These are phyloP conservation scores for Drosophila seguyi DNA, from an alignment of 1,140 invertebrate species.

Conservation along the genomic window DNA sequence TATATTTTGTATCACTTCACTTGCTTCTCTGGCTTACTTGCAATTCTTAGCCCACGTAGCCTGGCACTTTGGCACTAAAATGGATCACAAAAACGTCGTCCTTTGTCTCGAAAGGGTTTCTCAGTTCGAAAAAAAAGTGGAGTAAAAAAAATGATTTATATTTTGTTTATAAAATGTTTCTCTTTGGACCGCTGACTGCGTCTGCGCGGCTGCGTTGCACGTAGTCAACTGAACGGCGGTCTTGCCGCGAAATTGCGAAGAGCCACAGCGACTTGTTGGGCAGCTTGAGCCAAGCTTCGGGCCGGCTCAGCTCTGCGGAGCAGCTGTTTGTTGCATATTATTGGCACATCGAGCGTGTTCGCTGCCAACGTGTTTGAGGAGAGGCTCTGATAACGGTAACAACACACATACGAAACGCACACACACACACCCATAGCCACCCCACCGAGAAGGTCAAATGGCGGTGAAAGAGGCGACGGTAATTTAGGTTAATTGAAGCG, in stretches of 20 bases:
- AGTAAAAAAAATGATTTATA: slow-evolving; percentile 9
- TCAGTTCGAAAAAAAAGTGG: slow-evolving; percentile 2
- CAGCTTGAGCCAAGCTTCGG: neutral
- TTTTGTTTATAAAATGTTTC: slow-evolving; percentile 11
- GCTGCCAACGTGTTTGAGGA: slow-evolving; percentile 67
- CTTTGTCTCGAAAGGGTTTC: slow-evolving; percentile 10
- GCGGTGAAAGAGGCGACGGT: neutral
- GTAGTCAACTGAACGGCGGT: slow-evolving; percentile 71
- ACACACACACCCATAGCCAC: neutral
- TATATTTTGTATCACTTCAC: slow-evolving; percentile 25
- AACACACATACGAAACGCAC: neutral
- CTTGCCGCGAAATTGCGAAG: slow-evolving; percentile 70
- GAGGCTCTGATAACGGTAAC: slow-evolving; percentile 64
- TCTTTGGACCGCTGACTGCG: slow-evolving; percentile 50
- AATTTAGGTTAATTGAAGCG: slow-evolving; percentile 20
- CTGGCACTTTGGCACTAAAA: slow-evolving; percentile 48
- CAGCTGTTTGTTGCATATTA: slow-evolving; percentile 79
- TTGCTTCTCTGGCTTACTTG: slow-evolving; percentile 46
- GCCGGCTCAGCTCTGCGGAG: neutral
- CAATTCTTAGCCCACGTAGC: slow-evolving; percentile 40
- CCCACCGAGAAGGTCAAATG: slow-evolving; percentile 39
- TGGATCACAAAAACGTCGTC: slow-evolving; percentile 35
- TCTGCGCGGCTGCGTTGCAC: slow-evolving; percentile 81
- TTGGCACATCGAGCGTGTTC: slow-evolving; percentile 75
- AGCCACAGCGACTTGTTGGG: slow-evolving; percentile 25